Conservation (phyloP, 2,888 invertebrate genomes). For the Drosophila anomalata region DNA sequence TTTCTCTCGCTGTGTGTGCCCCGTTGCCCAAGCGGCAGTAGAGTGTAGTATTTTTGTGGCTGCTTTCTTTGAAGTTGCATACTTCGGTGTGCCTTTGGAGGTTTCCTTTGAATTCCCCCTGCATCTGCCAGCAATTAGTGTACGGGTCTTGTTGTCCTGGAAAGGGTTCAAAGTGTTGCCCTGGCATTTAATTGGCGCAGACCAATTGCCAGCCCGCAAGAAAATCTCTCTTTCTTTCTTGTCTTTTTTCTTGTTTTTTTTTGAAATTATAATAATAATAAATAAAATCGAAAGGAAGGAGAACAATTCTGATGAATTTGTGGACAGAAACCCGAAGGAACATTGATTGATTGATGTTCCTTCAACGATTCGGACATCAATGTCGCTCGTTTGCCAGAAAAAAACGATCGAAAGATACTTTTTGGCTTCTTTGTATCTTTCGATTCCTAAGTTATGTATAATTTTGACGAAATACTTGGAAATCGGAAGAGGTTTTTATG, state of each 20-base stretch:
- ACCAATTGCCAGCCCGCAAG: conserved; percentile 55
- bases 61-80: conserved; percentile 75
- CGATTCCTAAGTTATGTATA: no score
- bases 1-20: conserved; percentile 30
- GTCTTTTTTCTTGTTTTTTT: not conserved
- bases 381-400: conserved; percentile 56
- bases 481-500: conserved; percentile 1
- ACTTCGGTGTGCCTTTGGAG: conserved; percentile 70
- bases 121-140: conserved; percentile 80
- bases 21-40: conserved; percentile 24
- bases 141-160: conserved; percentile 60
- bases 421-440: not conserved
- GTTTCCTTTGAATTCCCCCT: conserved; percentile 70
- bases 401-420: not conserved
- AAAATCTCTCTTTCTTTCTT: conserved; percentile 17
- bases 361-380: conserved; percentile 48
- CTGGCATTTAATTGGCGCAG: conserved; percentile 75
- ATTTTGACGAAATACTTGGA: not conserved
- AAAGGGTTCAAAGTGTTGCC: conserved; percentile 70
- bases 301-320: conserved; percentile 63
- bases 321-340: conserved; percentile 40
- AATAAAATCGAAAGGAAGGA: not conserved
- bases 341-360: conserved; percentile 76
- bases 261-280: not conserved
- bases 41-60: conserved; percentile 51